A percentile compares a stretch with the other conserved stretches of the same genome.
These are phyloP conservation scores for Torymus auratus DNA, from an alignment of 2,888 invertebrate species.

Conservation along the genomic window DNA sequence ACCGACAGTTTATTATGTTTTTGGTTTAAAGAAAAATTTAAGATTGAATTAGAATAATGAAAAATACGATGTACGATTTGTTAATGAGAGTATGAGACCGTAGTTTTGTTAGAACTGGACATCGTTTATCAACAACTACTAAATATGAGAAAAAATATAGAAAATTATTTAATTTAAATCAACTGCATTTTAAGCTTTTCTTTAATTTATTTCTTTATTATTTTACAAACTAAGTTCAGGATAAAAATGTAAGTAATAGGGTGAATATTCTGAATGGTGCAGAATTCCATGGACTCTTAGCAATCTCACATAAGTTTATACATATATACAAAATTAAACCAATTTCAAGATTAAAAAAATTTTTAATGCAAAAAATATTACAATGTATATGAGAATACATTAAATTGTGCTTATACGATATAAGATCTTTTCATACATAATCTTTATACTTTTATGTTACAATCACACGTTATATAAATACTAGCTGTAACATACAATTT, in stretches of 20 bases:
- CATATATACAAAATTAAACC: background rate
- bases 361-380: constrained; percentile 55
- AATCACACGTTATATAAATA: constrained; percentile 14
- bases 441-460: constrained; percentile 21
- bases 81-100: too few species aligned
- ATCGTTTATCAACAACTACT: too few species aligned
- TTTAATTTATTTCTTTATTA: too few species aligned
- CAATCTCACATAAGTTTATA: background rate
- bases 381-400: constrained; percentile 46
- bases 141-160: too few species aligned
- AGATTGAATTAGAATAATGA: too few species aligned
- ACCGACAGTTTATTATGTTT: too few species aligned
- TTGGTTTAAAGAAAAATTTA: too few species aligned
- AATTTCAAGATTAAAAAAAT: constrained; percentile 43
- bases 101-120: too few species aligned
- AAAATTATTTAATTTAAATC: too few species aligned
- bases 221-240: too few species aligned
- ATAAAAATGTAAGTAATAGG: background rate
- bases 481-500: constrained; percentile 26
- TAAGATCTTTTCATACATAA: constrained; percentile 42
- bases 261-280: constrained; percentile 3
- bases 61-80: too few species aligned
- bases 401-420: constrained; percentile 49
- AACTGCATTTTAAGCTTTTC: too few species aligned
- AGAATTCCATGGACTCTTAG: constrained; percentile 4